These are phyloP conservation scores for Martes flavigula DNA, from an alignment of 2,797 vertebrate genomes.

Conservation along the genomic window DNA sequence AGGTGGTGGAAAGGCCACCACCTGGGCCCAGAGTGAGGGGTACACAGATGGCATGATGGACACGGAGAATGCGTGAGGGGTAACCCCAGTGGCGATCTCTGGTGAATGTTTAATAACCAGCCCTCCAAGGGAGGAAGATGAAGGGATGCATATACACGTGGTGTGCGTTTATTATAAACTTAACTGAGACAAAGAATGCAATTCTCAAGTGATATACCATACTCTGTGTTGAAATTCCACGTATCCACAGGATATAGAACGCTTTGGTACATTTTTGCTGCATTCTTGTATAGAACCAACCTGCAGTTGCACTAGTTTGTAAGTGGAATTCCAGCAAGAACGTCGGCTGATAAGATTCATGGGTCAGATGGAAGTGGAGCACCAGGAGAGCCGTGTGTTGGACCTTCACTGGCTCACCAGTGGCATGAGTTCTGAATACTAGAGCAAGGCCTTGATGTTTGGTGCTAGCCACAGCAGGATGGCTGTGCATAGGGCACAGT, in stretches of 20 bases:
- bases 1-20: not conserved
- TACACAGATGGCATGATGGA: not conserved
- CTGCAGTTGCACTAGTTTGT: not conserved
- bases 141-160: too few relatives aligned
- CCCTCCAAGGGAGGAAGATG: not conserved
- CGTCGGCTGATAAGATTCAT: not conserved
- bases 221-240: not conserved
- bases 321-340: not conserved
- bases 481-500: not conserved
- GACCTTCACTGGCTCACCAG: not conserved
- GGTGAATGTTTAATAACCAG: not conserved
- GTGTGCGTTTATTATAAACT: not conserved
- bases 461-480: not conserved
- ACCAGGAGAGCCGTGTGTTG: not conserved
- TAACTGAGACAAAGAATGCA: not conserved
- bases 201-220: not conserved
- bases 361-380: not conserved
- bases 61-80: rapidly evolving
- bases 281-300: not conserved
- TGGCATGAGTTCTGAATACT: not conserved
- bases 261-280: not conserved
- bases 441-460: not conserved
- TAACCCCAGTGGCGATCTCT: not conserved
- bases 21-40: not conserved
- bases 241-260: not conserved